phyloP scores from a whole-genome alignment of 2,888 invertebrate species.

The Catocala nupta region DNA sequence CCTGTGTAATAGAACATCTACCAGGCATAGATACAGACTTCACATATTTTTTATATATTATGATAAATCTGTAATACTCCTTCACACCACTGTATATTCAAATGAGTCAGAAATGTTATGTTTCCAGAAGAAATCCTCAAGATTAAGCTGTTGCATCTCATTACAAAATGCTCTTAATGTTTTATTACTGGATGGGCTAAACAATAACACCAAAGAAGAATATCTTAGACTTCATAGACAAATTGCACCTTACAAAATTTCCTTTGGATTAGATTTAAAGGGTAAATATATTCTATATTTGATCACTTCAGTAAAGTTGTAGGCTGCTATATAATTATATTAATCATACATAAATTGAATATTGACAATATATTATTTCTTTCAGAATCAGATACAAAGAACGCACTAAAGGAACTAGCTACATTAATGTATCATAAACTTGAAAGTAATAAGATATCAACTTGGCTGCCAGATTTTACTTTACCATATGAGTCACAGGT shows the following conservation, averaged over 20 bases:
- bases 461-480: slow-evolving; percentile 69
- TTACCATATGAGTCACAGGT: slow-evolving; percentile 68
- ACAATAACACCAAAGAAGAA: slow-evolving; percentile 84
- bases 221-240: slow-evolving; percentile 89
- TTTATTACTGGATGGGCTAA: slow-evolving; percentile 86
- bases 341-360: too few relatives aligned
- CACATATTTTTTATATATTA: too few relatives aligned
- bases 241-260: slow-evolving; percentile 92
- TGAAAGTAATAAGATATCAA: slow-evolving; percentile 64
- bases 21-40: too few relatives aligned
- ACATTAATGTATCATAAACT: slow-evolving; percentile 65
- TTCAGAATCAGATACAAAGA: slow-evolving; percentile 55
- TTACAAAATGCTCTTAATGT: slow-evolving; percentile 85
- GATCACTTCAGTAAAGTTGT: neutral
- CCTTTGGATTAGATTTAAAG: slow-evolving; percentile 84
- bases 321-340: too few relatives aligned
- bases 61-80: too few relatives aligned
- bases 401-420: slow-evolving; percentile 65
- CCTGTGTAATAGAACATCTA: too few relatives aligned
- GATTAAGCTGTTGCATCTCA: slow-evolving; percentile 80
- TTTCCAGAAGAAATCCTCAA: slow-evolving; percentile 41
- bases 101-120: neutral
- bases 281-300: slow-evolving; percentile 21
- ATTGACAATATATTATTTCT: neutral
- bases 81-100: too few relatives aligned